Evolutionary conservation across 1,140 invertebrate genomes (phyloP).

Genomic region (Leptinotarsa lineolata): DNA sequence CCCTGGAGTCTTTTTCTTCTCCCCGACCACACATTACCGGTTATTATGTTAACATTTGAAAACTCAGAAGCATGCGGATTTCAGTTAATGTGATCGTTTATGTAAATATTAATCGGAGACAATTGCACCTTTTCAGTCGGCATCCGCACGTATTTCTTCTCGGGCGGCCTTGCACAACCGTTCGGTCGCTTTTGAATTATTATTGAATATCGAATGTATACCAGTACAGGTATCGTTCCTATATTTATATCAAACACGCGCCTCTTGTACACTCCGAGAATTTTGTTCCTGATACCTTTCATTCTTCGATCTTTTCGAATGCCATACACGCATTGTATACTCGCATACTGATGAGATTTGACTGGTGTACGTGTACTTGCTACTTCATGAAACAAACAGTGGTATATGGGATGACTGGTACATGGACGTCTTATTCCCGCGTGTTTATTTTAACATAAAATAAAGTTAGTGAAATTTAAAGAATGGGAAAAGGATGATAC

Average conservation of each 20-base stretch:
- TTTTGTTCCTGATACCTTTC: constrained; percentile 1
- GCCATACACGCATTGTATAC: neutral
- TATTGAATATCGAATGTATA: neutral
- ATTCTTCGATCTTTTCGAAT: neutral
- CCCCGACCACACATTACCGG: neutral
- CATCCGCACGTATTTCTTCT: neutral
- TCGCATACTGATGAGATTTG: too few species aligned
- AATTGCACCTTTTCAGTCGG: neutral
- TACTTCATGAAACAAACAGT: too few species aligned
- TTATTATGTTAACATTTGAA: neutral
- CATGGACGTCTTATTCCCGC: too few species aligned
- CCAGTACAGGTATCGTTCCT: neutral
- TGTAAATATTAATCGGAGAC: constrained; percentile 2
- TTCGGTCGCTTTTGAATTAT: neutral
- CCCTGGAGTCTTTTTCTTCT: neutral
- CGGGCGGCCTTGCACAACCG: neutral
- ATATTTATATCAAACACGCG: neutral
- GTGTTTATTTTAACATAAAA: too few species aligned
- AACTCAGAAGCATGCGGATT: constrained; percentile 1
- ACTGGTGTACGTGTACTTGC: too few species aligned
- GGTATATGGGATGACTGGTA: too few species aligned
- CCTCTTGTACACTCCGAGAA: neutral
- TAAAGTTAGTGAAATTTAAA: too few species aligned
- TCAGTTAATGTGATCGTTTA: constrained; percentile 4
- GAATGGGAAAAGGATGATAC: too few species aligned